A percentile compares a stretch with the other conserved stretches of the same genome.
phyloP scores from a whole-genome alignment of 2,888 invertebrate genomes.

The Malthinus seriepunctatus region DNA sequence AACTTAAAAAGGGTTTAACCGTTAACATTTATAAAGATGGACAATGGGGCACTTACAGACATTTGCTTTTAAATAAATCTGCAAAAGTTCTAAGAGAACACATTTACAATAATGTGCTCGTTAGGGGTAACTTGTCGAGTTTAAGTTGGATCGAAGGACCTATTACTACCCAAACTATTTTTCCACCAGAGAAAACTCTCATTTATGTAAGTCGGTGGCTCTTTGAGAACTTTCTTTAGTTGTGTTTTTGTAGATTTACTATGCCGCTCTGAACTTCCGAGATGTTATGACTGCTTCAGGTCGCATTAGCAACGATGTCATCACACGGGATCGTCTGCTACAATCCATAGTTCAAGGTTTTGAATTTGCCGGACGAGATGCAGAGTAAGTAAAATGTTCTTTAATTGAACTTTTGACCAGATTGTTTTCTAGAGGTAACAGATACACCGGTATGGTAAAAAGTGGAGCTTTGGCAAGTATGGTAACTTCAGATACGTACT shows the following conservation, averaged over 20 bases:
- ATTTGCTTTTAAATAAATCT: slow-evolving; percentile 66
- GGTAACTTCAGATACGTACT: slow-evolving; percentile 60
- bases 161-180: slow-evolving; percentile 34
- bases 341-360: slow-evolving; percentile 62
- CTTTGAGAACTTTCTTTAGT: background rate
- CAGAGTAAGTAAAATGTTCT: slow-evolving; percentile 22
- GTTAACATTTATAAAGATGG: slow-evolving; percentile 74
- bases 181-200: slow-evolving; percentile 34
- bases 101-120: slow-evolving; percentile 75
- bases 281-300: slow-evolving; percentile 94
- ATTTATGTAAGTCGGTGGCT: slow-evolving; percentile 25
- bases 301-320: slow-evolving; percentile 79
- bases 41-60: slow-evolving; percentile 74
- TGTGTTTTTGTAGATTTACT: slow-evolving; percentile 67
- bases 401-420: background rate
- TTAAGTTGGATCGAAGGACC: slow-evolving; percentile 82
- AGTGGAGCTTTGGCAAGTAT: slow-evolving; percentile 64
- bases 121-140: slow-evolving; percentile 85
- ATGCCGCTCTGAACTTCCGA: slow-evolving; percentile 87
- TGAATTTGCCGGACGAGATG: slow-evolving; percentile 60
- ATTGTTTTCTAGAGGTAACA: slow-evolving; percentile 57
- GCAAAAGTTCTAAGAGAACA: slow-evolving; percentile 61
- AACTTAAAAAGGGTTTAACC: slow-evolving; percentile 73
- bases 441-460: slow-evolving; percentile 68
- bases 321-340: slow-evolving; percentile 62